Conservation (phyloP, 2,888 invertebrate species). For the Brachyopa scutellaris region DNA sequence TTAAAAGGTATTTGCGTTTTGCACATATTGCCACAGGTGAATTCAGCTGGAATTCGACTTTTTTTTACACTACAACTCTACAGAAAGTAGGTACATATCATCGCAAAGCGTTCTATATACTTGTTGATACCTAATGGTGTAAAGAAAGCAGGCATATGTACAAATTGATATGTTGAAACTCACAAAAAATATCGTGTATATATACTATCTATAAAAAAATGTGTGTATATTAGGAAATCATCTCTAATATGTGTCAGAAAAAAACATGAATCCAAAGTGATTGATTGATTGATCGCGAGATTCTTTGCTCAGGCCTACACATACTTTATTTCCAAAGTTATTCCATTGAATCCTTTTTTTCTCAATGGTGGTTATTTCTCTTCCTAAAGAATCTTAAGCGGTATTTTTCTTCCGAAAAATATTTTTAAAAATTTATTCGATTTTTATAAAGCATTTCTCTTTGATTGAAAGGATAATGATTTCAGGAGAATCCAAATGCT, state of each 20-base stretch:
- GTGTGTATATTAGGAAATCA: background rate
- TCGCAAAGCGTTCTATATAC: background rate
- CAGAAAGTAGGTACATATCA: background rate
- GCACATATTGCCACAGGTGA: background rate
- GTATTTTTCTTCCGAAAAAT: background rate
- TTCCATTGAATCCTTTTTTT: slow-evolving; percentile 5
- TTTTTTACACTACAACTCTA: background rate
- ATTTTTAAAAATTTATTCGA: background rate
- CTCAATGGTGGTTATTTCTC: background rate
- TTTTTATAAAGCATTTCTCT: background rate
- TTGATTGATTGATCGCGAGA: slow-evolving; percentile 5
- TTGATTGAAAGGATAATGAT: background rate
- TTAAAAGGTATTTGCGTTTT: background rate
- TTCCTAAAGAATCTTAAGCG: background rate
- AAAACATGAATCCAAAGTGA: background rate
- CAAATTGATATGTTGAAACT: background rate
- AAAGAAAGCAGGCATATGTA: background rate
- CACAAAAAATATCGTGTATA: background rate
- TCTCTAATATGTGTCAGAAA: background rate
- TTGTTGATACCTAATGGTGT: background rate
- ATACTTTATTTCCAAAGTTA: background rate
- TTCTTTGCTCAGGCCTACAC: background rate
- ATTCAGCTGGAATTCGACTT: background rate
- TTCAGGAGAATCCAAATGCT: background rate
- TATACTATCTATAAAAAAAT: too few relatives aligned